phyloP scores from a whole-genome alignment of 2,797 vertebrate species.

The Todus mexicanus region DNA sequence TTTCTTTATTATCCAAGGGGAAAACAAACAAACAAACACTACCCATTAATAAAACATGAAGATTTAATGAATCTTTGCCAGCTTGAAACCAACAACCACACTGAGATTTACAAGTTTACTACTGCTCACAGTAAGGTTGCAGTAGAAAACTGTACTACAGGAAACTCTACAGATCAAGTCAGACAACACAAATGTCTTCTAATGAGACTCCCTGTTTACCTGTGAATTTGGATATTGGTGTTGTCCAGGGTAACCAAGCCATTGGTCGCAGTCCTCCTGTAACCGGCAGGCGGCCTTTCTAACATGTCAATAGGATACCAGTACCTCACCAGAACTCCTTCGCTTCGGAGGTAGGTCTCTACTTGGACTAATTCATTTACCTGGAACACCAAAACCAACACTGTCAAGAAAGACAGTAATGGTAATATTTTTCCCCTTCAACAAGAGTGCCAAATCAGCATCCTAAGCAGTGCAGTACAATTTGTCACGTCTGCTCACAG shows the following conservation, averaged over 20 bases:
- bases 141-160: background rate
- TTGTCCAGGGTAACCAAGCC: conserved; percentile 94
- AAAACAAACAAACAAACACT: background rate
- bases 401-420: background rate
- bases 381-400: conserved; percentile 69
- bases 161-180: background rate
- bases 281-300: conserved; percentile 92
- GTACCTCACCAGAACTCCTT: conserved; percentile 96
- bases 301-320: conserved; percentile 99
- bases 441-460: background rate
- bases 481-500: background rate
- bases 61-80: background rate
- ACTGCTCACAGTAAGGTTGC: background rate
- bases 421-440: fast-evolving
- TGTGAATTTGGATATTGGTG: conserved; percentile 97
- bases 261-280: conserved; percentile 94
- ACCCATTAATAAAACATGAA: background rate
- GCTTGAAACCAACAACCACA: background rate
- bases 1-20: background rate
- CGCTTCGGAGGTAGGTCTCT: conserved; percentile 94
- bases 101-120: background rate
- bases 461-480: background rate
- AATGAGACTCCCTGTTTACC: conserved; percentile 64
- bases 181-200: background rate
- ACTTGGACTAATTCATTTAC: conserved; percentile 96